Conservation (phyloP, 2,113 vertebrate genomes). For the Archilochus colubris region DNA sequence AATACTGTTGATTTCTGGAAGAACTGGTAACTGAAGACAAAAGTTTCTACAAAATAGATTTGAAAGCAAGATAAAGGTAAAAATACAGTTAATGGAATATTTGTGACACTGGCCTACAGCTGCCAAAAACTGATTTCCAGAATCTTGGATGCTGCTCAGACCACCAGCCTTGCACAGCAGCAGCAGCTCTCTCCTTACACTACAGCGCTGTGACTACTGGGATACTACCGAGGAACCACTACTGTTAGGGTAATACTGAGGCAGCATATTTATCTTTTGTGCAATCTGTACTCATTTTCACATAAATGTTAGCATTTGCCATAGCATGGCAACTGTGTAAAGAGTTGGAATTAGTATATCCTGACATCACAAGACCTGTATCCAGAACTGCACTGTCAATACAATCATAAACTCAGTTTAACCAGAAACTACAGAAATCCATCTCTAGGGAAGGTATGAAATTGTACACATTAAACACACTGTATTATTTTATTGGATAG, state of each 20-base stretch:
- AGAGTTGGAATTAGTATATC: background rate
- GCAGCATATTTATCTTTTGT: background rate
- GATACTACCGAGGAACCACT: background rate
- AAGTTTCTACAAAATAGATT: background rate
- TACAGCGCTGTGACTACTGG: background rate
- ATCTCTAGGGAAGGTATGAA: background rate
- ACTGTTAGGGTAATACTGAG: background rate
- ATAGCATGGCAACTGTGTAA: background rate
- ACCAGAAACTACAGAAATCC: background rate
- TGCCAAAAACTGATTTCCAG: background rate
- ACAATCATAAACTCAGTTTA: background rate
- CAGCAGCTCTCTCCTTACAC: background rate
- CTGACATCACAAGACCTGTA: background rate
- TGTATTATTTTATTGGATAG: background rate
- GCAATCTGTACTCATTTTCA: background rate
- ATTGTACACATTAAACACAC: background rate
- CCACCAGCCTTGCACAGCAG: rapidly evolving
- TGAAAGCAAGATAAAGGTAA: background rate
- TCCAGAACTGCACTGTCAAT: background rate
- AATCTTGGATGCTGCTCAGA: background rate
- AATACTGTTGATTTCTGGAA: background rate
- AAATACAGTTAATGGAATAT: background rate
- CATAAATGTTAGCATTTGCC: background rate
- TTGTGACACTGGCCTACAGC: background rate
- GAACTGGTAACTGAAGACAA: background rate